Conservation (phyloP, 2,113 vertebrate species). For the Paracyprichromis sp. region DNA sequence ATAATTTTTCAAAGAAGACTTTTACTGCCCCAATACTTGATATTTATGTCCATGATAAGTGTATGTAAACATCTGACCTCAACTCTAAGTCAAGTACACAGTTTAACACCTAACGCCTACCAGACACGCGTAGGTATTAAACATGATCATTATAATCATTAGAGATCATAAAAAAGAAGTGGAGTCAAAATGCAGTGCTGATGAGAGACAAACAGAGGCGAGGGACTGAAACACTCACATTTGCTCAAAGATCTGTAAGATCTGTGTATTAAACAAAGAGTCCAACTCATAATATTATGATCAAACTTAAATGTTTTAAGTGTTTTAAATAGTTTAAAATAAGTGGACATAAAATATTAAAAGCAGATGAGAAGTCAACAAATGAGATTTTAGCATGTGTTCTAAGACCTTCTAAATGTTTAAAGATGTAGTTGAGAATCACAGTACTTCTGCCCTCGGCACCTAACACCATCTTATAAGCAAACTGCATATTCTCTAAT, state of each 20-base stretch:
- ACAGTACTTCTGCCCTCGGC: neutral
- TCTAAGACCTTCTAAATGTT: neutral
- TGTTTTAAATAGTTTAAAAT: neutral
- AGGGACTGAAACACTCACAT: neutral
- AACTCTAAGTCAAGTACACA: neutral
- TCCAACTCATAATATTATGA: neutral
- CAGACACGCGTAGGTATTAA: neutral
- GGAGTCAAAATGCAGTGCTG: neutral
- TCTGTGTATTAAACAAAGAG: neutral
- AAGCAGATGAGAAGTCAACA: neutral
- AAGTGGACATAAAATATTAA: neutral
- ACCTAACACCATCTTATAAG: neutral
- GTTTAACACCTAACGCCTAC: neutral
- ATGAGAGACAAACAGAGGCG: neutral
- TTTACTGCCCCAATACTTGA: neutral
- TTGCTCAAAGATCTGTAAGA: neutral
- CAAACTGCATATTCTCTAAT: neutral
- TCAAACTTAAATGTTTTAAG: neutral
- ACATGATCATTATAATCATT: neutral
- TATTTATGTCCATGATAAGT: neutral
- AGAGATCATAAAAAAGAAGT: neutral
- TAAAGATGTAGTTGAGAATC: neutral
- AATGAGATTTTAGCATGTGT: neutral
- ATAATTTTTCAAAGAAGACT: neutral
- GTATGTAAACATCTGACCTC: neutral